Base-by-base conservation (phyloP, 2,797 vertebrate genomes). In the Falco naumanni region DNA sequence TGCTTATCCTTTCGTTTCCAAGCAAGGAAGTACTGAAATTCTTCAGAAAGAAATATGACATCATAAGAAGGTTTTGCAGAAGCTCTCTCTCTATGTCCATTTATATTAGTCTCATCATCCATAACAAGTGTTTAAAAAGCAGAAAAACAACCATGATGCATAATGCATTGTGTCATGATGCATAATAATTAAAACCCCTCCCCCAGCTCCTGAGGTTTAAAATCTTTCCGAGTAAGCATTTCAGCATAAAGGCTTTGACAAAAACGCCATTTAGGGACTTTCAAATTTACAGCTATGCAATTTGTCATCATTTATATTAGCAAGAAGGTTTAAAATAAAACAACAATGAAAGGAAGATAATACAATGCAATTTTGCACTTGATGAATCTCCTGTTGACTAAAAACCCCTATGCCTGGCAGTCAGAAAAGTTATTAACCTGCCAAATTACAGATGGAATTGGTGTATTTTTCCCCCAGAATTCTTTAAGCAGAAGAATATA, bases 301-400 rank as follows among this genome's bases (percentile, higher is more conserved):
- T 99, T 99, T 99, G 99, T 99, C 99, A 98, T 98, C 98, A 98
- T 99, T 98, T 99, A 98, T 98, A 98, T 97, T 98, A 98, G 98
- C 98, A 97, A 98, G 98, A 96, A 98, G 91, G 97, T 87, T 93
- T 92, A 88, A 88, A 95, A 90, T 89, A 92, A 93, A 87, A 59
- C 31, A 71, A 86, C 64, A 89, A 72, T 5, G 20, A 95, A 89
- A 94, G 65, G 57, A 85, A 84, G 92, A 61, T 37, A 90, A 88
- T 28, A 70, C 74, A 47, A 43, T 43, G 59, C 56, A 89, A 90
- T 88, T 93, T 89, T 34, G 71, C 64, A 87, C 91, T 90, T 80
- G 74, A 81, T 92, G 80, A 93, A 87, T 88, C 97, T 97, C 91
- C 89, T 50, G 76, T 89, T 74, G 90, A 87, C 34, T 74, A 87